phyloP scores from a whole-genome alignment of 1,140 invertebrate species.

The Latrodectus geometricus region DNA sequence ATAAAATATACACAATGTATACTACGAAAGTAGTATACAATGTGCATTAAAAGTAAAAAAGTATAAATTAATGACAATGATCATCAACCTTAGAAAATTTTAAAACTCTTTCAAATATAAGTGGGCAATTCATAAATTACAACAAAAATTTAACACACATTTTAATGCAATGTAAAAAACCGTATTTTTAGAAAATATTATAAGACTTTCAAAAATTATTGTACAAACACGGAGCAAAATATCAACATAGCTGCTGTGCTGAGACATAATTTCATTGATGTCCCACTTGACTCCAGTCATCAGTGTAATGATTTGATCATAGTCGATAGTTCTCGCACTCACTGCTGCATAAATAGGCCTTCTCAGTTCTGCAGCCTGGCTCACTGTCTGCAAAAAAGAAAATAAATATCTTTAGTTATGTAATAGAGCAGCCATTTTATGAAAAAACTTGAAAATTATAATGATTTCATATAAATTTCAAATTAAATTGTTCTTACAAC shows the following conservation, averaged over 20 bases:
- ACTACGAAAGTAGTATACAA: too few species aligned
- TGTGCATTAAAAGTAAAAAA: too few species aligned
- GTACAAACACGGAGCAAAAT: constrained; percentile 70
- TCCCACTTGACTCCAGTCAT: constrained; percentile 95
- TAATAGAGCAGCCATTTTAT: neutral
- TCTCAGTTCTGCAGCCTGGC: constrained; percentile 64
- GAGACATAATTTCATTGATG: constrained; percentile 90
- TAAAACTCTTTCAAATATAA: too few species aligned
- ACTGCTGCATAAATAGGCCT: constrained; percentile 84
- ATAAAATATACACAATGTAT: too few species aligned
- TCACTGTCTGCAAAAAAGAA: constrained; percentile 33
- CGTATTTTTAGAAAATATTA: too few species aligned
- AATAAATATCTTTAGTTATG: neutral
- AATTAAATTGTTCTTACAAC: too few species aligned
- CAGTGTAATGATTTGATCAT: constrained; percentile 79
- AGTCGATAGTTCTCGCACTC: constrained; percentile 82
- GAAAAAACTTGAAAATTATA: too few species aligned
- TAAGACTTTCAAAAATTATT: constrained; percentile 3
- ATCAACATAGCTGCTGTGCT: constrained; percentile 89
- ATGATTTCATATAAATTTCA: too few species aligned
- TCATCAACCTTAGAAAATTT: too few species aligned
- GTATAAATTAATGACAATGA: too few species aligned
- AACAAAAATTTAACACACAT: neutral
- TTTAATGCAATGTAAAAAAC: neutral
- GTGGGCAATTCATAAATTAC: too few species aligned